These are phyloP conservation scores for Rhopalosiphum maidis DNA, from an alignment of 1,140 invertebrate species.

Conservation along the genomic window DNA sequence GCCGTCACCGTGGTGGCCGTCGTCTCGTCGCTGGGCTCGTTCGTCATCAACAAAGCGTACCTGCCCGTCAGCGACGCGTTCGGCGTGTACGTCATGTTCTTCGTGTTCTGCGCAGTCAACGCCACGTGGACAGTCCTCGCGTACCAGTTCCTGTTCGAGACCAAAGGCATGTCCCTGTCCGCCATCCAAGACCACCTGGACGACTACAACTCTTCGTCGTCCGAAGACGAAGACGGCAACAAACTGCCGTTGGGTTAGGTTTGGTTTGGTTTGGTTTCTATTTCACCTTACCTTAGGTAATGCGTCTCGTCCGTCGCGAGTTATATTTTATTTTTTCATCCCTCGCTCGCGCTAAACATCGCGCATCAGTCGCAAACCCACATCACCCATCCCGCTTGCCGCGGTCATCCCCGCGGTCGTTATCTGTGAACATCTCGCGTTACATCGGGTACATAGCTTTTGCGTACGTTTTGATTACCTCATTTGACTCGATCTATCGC, in stretches of 20 bases:
- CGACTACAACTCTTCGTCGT: background rate
- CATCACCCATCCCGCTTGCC: background rate
- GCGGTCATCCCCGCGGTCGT: background rate
- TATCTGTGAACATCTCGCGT: background rate
- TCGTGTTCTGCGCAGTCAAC: conserved; percentile 58
- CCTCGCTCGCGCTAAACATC: no score
- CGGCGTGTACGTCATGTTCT: conserved; percentile 60
- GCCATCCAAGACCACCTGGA: conserved; percentile 77
- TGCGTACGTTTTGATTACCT: no score
- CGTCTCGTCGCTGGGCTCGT: conserved; percentile 58
- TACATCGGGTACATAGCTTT: no score
- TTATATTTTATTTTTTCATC: no score
- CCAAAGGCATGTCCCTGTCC: conserved; percentile 80
- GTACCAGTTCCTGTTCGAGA: conserved; percentile 67
- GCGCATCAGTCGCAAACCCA: no score
- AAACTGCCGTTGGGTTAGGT: no score
- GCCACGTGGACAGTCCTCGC: conserved; percentile 66
- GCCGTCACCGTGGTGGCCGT: conserved; percentile 60
- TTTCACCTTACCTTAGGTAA: background rate
- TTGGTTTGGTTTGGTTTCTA: no score
- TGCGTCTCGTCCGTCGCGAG: background rate
- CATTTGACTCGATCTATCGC: no score
- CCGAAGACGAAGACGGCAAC: background rate
- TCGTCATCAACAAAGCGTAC: conserved; percentile 60
- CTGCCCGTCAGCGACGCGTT: conserved; percentile 47